These are phyloP conservation scores for Rhorus exstirpatorius DNA, from an alignment of 2,888 invertebrate species.

Conservation along the genomic window DNA sequence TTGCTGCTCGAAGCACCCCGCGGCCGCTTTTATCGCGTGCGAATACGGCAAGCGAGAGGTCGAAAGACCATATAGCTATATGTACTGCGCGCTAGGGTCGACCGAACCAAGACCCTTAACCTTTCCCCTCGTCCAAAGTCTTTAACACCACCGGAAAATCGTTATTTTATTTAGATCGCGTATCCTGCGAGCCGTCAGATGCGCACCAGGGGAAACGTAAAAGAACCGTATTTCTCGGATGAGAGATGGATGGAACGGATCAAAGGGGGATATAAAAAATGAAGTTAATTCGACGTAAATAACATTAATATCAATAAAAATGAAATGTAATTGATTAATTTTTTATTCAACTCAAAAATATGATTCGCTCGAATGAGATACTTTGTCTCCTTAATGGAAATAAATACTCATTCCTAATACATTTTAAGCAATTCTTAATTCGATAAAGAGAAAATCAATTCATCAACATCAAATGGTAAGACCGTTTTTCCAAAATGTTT, in stretches of 20 bases:
- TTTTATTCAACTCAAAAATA: background rate
- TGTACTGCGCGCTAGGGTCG: conserved; percentile 51
- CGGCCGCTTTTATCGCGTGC: conserved; percentile 49
- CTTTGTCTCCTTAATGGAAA: background rate
- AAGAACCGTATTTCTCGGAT: background rate
- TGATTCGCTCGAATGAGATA: background rate
- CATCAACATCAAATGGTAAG: too few relatives aligned
- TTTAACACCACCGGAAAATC: conserved; percentile 56
- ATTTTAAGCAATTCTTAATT: too few relatives aligned
- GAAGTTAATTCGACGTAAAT: background rate
- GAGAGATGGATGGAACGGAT: too few relatives aligned
- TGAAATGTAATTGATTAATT: too few relatives aligned
- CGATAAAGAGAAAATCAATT: too few relatives aligned
- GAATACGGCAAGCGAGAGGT: conserved; percentile 49
- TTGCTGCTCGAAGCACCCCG: conserved; percentile 29
- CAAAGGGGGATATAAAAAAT: too few relatives aligned
- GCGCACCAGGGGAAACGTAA: too few relatives aligned
- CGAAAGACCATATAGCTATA: conserved; percentile 53
- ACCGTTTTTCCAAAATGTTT: too few relatives aligned
- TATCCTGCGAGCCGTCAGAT: conserved; percentile 23
- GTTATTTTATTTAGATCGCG: conserved; percentile 30
- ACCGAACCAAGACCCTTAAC: conserved; percentile 59
- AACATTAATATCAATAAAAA: too few relatives aligned
- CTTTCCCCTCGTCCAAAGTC: conserved; percentile 54
- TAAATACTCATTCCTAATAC: too few relatives aligned